Base-by-base conservation (phyloP, 2,888 invertebrate genomes). In the Dione juno region DNA sequence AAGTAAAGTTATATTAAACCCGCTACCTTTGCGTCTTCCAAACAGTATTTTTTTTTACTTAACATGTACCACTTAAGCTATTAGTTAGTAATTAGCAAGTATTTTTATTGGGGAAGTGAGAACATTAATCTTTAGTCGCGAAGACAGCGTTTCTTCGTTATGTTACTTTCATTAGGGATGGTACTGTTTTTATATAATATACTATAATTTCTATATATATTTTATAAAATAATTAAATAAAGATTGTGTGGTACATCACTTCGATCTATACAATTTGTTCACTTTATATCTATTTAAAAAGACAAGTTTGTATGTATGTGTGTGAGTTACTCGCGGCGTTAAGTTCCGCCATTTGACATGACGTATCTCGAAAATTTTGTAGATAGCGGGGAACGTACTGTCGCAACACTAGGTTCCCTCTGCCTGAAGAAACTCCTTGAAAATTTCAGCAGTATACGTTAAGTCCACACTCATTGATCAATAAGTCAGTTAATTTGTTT, bases 101-200 rank as follows among this genome's bases (percentile, higher is more conserved):
- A 64, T 64, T 48, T 50, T 64, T 50, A 50, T 64, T 50, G 21
- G 50, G 50, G 50, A 50, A 52, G 21, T 19, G 64, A 64, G 64
- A 64, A 50, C 64, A 64, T 64, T 64, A 64, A 64, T 64, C 64
- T 64, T 64, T 48, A 37, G 50, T 19, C 7, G 52, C 16, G 19
- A 50, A 50, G 64, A 64, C 64, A 64, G 50, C 64, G 50, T 50
- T 64, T 64, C 52, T 64, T 64, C 64, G 37, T 52, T 52, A 45
- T 19, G 19, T 64, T 50, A 10, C 37, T 19, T n/a, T 61, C 21
- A 64, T 64, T 52, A 64, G 50, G 50, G 64, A 0, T 21, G 50
- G 13, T 21, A 37, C 13, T 19, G 10, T 19, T 40, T 50, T 21
- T 52, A 28, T 48, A 16, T n/a, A n/a, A n/a, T 37, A 19, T n/a